These are phyloP conservation scores for Phengaris arion DNA, from an alignment of 2,888 invertebrate species.

Conservation along the genomic window DNA sequence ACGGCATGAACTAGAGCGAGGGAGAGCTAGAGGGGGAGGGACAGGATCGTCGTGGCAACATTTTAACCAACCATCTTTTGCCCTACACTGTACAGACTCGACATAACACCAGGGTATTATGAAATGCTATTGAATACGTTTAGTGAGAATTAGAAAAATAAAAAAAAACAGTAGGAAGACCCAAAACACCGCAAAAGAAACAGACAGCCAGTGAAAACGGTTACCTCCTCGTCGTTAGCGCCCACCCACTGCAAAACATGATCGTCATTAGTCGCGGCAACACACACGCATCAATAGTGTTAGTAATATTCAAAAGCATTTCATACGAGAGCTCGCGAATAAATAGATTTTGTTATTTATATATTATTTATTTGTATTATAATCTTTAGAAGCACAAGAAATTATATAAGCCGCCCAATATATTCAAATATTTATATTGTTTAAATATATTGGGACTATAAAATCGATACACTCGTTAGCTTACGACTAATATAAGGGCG, in stretches of 20 bases:
- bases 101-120: slow-evolving; percentile 58
- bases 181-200: slow-evolving; percentile 32
- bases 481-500: slow-evolving; percentile 27
- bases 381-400: slow-evolving; percentile 30
- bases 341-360: slow-evolving; percentile 41
- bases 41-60: slow-evolving; percentile 66
- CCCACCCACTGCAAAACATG: slow-evolving; percentile 83
- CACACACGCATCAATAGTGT: slow-evolving; percentile 38
- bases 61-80: slow-evolving; percentile 52
- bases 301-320: slow-evolving; percentile 65
- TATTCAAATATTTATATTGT: slow-evolving; percentile 3
- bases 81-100: slow-evolving; percentile 76
- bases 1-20: slow-evolving; percentile 37
- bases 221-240: slow-evolving; percentile 84
- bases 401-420: slow-evolving; percentile 25
- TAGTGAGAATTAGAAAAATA: slow-evolving; percentile 30
- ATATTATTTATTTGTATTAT: slow-evolving; percentile 32
- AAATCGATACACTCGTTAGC: slow-evolving; percentile 27
- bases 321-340: slow-evolving; percentile 57
- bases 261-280: slow-evolving; percentile 66
- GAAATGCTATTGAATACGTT: slow-evolving; percentile 66
- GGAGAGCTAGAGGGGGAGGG: slow-evolving; percentile 57
- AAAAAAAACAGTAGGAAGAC: slow-evolving; percentile 39
- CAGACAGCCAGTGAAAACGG: slow-evolving; percentile 34
- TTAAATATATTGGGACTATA: slow-evolving; percentile 18